These are phyloP conservation scores for Drosophila suzukii DNA, from an alignment of 1,140 invertebrate genomes.

Conservation along the genomic window DNA sequence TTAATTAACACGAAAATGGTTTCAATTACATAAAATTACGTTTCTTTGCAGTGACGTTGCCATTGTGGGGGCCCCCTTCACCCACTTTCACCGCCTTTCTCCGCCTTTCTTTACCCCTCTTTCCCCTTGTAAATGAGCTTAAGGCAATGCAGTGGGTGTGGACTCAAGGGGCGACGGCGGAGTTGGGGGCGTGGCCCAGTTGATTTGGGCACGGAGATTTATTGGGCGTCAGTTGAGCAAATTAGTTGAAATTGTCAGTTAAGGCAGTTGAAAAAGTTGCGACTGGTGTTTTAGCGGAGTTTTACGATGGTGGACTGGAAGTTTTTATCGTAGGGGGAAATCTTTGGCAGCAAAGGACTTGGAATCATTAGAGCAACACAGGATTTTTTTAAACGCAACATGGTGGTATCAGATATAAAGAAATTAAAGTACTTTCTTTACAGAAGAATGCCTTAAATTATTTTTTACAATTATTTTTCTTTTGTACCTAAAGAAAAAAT, in stretches of 20 bases:
- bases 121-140: conserved; percentile 22
- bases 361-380: background rate
- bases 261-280: conserved; percentile 40
- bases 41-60: conserved; percentile 67
- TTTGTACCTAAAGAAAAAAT: too few relatives aligned
- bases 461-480: too few relatives aligned
- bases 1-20: conserved; percentile 83
- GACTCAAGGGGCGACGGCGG: conserved; percentile 9
- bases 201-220: conserved; percentile 77
- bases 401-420: background rate
- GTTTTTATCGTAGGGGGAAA: conserved; percentile 24
- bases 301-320: conserved; percentile 10
- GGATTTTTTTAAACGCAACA: background rate
- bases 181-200: conserved; percentile 60
- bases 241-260: conserved; percentile 80
- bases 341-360: conserved; percentile 11
- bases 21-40: conserved; percentile 83
- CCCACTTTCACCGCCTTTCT: background rate
- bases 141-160: conserved; percentile 27
- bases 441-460: too few relatives aligned
- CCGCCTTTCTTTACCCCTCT: too few relatives aligned
- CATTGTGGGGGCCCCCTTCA: conserved; percentile 49
- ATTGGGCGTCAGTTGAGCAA: conserved; percentile 77
- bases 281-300: conserved; percentile 20
- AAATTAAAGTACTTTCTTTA: too few relatives aligned